phyloP scores from a whole-genome alignment of 2,888 invertebrate species.

The Pheosia gnoma region DNA sequence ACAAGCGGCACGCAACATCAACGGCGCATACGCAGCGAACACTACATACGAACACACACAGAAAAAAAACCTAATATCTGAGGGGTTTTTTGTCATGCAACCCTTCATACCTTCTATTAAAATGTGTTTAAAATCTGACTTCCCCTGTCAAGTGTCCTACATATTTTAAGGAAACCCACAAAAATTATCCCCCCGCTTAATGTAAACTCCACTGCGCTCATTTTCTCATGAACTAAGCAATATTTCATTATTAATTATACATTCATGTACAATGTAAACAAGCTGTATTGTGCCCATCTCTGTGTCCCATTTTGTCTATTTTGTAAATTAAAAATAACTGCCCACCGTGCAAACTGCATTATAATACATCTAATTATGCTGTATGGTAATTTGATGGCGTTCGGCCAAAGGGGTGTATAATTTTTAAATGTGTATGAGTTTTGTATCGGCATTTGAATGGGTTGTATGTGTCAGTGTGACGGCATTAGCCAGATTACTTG shows the following conservation, averaged over 20 bases:
- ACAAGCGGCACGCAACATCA: background rate
- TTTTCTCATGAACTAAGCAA: slow-evolving; percentile 77
- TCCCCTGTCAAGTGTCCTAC: slow-evolving; percentile 8
- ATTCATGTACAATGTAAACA: slow-evolving; percentile 81
- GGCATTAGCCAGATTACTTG: slow-evolving; percentile 61
- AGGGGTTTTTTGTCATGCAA: no score
- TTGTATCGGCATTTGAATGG: slow-evolving; percentile 73
- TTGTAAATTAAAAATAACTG: slow-evolving; percentile 54
- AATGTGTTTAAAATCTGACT: slow-evolving; percentile 23
- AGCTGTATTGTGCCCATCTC: slow-evolving; percentile 55
- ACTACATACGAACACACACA: no score
- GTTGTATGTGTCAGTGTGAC: slow-evolving; percentile 60
- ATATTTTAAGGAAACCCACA: slow-evolving; percentile 34
- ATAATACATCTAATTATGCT: slow-evolving; percentile 80
- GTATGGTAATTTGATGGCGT: slow-evolving; percentile 76
- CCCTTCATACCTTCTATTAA: slow-evolving; percentile 9
- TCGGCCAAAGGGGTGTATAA: slow-evolving; percentile 66
- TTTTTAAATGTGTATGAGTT: slow-evolving; percentile 50
- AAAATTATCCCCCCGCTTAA: slow-evolving; percentile 37
- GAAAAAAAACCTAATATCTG: no score
- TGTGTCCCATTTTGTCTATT: slow-evolving; percentile 63
- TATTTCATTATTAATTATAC: slow-evolving; percentile 80
- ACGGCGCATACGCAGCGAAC: background rate
- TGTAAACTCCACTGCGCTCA: slow-evolving; percentile 60
- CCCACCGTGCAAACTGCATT: slow-evolving; percentile 74